Base-by-base conservation (phyloP, 2,797 vertebrate species). In the Neomorphus geoffroyi region DNA sequence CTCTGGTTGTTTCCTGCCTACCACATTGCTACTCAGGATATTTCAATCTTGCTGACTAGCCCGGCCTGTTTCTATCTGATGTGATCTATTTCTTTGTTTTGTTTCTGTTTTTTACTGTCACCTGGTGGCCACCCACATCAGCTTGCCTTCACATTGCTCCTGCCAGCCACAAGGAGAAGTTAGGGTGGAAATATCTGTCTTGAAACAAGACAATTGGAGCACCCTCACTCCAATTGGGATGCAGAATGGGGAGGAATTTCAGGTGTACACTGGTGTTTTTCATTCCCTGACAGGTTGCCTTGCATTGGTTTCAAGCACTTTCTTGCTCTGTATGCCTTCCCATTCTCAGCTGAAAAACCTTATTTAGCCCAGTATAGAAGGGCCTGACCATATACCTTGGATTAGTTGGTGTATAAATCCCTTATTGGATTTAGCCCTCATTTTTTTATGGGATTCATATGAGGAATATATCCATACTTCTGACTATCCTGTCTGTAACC, bases 211-310 rank as follows among this genome's bases (percentile, higher is more conserved):
- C 27, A 50, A 50, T 6, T 66, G 17, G 19, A 66, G 6, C n/a
- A n/a, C n/a, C n/a, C n/a, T n/a, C n/a, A n/a, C n/a, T n/a, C n/a
- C n/a, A n/a, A n/a, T 33, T 66, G 43, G 18, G 39, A 54, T 54
- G 12, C 8, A 58, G 43, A 72, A 60, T 17, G 14, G 24, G 66
- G 21, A 46, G 21, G 57, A 74, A 53, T 54, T 75, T 65, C 33
- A 80, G 41, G 19, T 5, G 1, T 48, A 33, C 0, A 0, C 12
- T 62, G 50, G 32, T 64, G 14, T 21, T 37, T 58, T 26, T 3
- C 2, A 19, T 60, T 78, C 53, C 17, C 14, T 61, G 37, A 78
- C 26, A 37, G 7, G 30, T 50, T 70, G 23, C 12, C 46, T 11
- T 60, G 32, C 23, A 14, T 0, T 54, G 21, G 9, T 32, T 66